A percentile compares a stretch with the other conserved stretches of the same genome.
phyloP scores from a whole-genome alignment of 2,888 invertebrate genomes.

The Cheilosia vernalis region DNA sequence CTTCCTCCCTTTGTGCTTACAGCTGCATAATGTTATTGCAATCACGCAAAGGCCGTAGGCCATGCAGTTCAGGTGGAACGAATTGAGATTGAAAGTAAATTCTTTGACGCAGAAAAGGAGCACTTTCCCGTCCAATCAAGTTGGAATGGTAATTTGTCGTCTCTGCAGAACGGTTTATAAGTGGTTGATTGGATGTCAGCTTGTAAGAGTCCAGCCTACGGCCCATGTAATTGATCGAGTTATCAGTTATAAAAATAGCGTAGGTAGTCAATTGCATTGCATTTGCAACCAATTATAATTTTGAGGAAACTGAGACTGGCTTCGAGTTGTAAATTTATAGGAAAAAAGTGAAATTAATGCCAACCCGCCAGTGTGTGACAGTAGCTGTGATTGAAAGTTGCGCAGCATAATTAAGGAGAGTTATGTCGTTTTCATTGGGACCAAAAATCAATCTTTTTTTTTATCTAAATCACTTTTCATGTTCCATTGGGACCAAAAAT shows the following conservation, averaged over 20 bases:
- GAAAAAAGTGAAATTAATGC: background rate
- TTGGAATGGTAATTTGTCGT: conserved; percentile 27
- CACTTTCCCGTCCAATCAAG: conserved; percentile 51
- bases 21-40: no score
- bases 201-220: conserved; percentile 34
- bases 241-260: conserved; percentile 19
- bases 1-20: background rate
- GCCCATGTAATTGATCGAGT: conserved; percentile 40
- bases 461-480: no score
- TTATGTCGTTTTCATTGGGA: no score
- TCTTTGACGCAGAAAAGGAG: conserved; percentile 1
- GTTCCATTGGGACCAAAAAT: no score
- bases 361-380: background rate
- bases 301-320: conserved; percentile 48
- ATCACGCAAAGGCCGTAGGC: conserved; percentile 8
- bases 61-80: conserved; percentile 1
- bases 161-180: background rate
- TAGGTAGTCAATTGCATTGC: conserved; percentile 19
- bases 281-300: conserved; percentile 1
- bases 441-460: no score
- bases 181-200: conserved; percentile 25
- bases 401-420: no score
- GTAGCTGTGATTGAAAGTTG: background rate
- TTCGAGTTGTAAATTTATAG: background rate
- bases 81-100: conserved; percentile 56